Base-by-base conservation (phyloP, 2,797 vertebrate species). In the Channallabes apus region DNA sequence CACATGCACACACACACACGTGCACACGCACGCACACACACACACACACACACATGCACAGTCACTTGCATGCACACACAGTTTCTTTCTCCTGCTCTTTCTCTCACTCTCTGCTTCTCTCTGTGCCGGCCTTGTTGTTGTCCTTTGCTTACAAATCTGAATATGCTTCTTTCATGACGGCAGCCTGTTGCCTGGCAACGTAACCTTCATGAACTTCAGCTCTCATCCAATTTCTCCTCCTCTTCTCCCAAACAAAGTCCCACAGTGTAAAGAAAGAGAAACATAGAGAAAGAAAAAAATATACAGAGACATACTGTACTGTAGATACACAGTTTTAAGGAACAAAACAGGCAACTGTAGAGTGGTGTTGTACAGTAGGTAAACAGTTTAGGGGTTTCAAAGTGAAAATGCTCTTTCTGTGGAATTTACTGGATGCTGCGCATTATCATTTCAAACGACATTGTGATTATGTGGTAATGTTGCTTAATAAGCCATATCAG, bases 131-230 rank as follows among this genome's bases (percentile, higher is more conserved):
- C 77, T 68, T 38, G 54, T 83, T 83, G 68, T 80, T 82, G 83
- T 86, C 75, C 78, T 80, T 59, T 54, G 67, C 82, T 85, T 84
- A 81, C 82, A 72, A 82, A 87, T 87, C 85, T 88, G 82, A 87
- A 88, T 87, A 89, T 88, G 85, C 83, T 81, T 75, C 86, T 87
- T 82, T 86, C 80, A 73, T 78, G 27, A 87, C 76, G 80, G 87
- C 81, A 85, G 62, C 86, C 88, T 88, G 91, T 91, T 91, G 88
- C 91, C 76, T 86, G 86, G 90, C 90, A 90, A 89, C 88, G 24
- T 54, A 84, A 84, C 89, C 89, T 86, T 73, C 29, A 76, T 88
- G 87, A 89, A 89, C 89, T 88, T 88, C 84, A 83, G 83, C 84
- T 80, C 81, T 83, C 82, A 82, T 82, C 83, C 78, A 81, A 78